Base-by-base conservation (phyloP, 2,113 vertebrate species). In the Melanostigma gelatinosum region DNA sequence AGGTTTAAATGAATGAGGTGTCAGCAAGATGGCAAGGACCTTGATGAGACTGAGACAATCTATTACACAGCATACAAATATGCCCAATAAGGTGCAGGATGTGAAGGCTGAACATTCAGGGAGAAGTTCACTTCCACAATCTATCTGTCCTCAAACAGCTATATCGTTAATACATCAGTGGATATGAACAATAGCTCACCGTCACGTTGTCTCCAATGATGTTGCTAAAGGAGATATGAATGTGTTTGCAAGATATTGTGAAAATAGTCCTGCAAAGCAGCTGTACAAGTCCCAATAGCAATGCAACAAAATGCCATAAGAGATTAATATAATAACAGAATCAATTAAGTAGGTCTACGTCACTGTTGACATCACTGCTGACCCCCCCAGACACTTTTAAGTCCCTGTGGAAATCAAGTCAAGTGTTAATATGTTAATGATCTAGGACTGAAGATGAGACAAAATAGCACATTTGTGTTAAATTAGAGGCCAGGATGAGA, bases 131-230 rank as follows among this genome's bases (percentile, higher is more conserved):
- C n/a, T 7, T 54, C 8, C 32, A 63, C 18, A 61, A 50, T 50
- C 6, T 42, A 50, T 63, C 8, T 57, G 32, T 60, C 48, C 72
- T 84, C 32, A 38, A 64, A 58, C 46, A 64, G 22, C 40, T 20
- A 12, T 42, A 67, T 24, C 27, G 74, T 81, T 48, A 50, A 75
- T 36, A 34, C 52, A 79, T 69, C 55, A 64, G 50, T 67, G 27
- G 16, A 55, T 67, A 66, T 15, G 67, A 67, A 73, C 58, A 80
- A 42, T 40, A 64, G 54, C 72, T 54, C 29, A 44, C 57, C 8
- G 20, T 34, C 20, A 22, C 5, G 3, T 42, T 15, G 6, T 42
- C 24, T 24, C 6, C 42, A 42, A 64, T 64, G 1, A 13, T n/a
- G n/a, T 46, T 46, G 22, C 44, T 44, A 66, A 44, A 34, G 34